Evolutionary conservation across 1,140 invertebrate species (phyloP), one percentile per base, ranked within the genome.

Genomic region (Eueides isabella): DNA sequence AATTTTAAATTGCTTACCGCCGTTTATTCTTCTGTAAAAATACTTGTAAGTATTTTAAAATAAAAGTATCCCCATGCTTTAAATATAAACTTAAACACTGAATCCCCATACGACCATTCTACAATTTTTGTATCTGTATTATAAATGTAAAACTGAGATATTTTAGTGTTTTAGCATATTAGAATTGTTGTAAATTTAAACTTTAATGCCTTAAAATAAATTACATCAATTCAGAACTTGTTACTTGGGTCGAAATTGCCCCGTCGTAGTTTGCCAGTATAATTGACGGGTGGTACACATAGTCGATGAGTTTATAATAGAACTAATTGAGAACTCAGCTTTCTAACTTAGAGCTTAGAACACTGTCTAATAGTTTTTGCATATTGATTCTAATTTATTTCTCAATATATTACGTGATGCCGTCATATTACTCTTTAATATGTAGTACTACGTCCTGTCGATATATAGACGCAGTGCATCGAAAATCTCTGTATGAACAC

Each of bases 171-270:
- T 1, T 44, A 5, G 3, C 0, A 44, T n/a, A 44, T 19, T 19
- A 44, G 2, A 2, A 19, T 12, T 4, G 2, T 23, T 55, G 2
- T 23, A 26, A 55, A 26, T 26, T 26, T 55, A 23, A 62, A 30
- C 61, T 62, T 62, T 28, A 12, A 61, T 0, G 61, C 3, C 5
- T 29, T 30, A 7, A 62, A 62, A 30, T 30, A 30, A 2, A 62
- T 62, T 62, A 30, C 28, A 70, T 14, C 66, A 74, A 62, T 67
- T 41, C n/a, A 28, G 66, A 74, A 11, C 55, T 68, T 67, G 12
- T 68, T 61, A 68, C 65, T 73, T 29, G 71, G 65, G 33, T 62
- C 33, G 61, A 35, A 64, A 68, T 73, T 73, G 66, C 72, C 35
- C 55, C 62, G 33, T 44, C 35, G 66, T 63, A 73, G 55, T 73